Base-by-base conservation (phyloP, 2,113 vertebrate genomes). In the Piprites chloris region DNA sequence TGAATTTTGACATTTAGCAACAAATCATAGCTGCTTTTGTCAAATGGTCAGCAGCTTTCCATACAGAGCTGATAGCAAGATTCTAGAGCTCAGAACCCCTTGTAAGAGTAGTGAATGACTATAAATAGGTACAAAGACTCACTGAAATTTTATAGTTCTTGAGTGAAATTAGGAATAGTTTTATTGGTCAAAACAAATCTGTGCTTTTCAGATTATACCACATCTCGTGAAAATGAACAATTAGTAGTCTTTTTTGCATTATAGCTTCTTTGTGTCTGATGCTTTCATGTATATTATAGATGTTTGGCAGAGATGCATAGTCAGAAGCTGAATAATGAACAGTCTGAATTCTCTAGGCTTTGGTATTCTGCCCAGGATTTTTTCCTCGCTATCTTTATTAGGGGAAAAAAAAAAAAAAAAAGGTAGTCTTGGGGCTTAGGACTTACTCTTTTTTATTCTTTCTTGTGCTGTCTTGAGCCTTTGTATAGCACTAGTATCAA, bases 401-500 rank as follows among this genome's bases (percentile, higher is more conserved):
- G 13, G 18, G 14, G 6, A 6, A 12, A 22, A 14, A 28, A 35
- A 32, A 28, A 33, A 8, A 13, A 15, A 6, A 10, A 52, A 49
- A 11, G n/a, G n/a, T 26, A 39, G 12, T 75, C 33, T 47, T 18
- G 42, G 52, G n/a, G 17, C 24, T 58, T 84, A 72, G 44, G n/a
- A 77, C 39, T 28, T 76, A 53, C 28, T 85, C 27, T 21, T 85
- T 63, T 74, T 85, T 39, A 49, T 61, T 89, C 35, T 68, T 85
- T 73, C 41, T 76, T 77, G 21, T 67, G 42, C 47, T 63, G 32
- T 73, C 91, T 95, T 76, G 82, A 83, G 67, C 17, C 50, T 91
- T 89, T 88, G 75, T 77, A 37, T 73, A 79, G 52, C 74, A 62
- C 41, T 76, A 93, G 62, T 89, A 95, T 89, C 87, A 91, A 58